phyloP scores from a whole-genome alignment of 1,140 invertebrate genomes.

The Ephestia elutella region DNA sequence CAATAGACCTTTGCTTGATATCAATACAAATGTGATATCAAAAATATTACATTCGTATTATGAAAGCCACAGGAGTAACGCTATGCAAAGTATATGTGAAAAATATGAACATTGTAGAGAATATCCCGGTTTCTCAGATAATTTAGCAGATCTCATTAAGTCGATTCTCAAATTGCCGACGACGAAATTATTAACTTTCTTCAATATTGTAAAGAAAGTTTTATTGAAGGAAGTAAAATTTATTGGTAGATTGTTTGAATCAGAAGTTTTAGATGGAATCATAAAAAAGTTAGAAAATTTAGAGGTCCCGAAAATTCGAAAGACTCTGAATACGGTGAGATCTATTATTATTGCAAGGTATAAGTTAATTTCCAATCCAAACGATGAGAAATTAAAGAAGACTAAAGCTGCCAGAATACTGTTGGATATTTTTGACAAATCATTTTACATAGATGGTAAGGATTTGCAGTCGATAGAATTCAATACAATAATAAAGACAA shows the following conservation, averaged over 20 bases:
- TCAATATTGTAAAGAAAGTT: not conserved
- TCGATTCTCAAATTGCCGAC: slow-evolving; percentile 17
- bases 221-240: not conserved
- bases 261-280: not conserved
- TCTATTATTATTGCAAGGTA: slow-evolving; percentile 4
- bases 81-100: slow-evolving; percentile 13
- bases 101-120: slow-evolving; percentile 13
- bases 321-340: not conserved
- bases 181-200: slow-evolving; percentile 4
- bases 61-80: slow-evolving; percentile 7
- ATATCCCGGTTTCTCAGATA: slow-evolving; percentile 19
- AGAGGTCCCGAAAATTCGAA: not conserved
- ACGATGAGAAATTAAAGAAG: not conserved
- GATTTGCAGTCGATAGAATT: slow-evolving; percentile 3
- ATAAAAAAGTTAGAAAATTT: not conserved
- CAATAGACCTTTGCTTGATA: not conserved
- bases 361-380: not conserved
- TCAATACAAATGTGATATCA: not conserved
- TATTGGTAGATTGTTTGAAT: not conserved
- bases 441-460: slow-evolving; percentile 5
- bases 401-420: slow-evolving; percentile 11
- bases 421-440: slow-evolving; percentile 14
- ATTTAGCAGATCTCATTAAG: slow-evolving; percentile 8
- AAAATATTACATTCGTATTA: not conserved
- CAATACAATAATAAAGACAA: slow-evolving; percentile 4